Base-by-base conservation (phyloP, 2,888 invertebrate genomes). In the Drosophila prostipennis region DNA sequence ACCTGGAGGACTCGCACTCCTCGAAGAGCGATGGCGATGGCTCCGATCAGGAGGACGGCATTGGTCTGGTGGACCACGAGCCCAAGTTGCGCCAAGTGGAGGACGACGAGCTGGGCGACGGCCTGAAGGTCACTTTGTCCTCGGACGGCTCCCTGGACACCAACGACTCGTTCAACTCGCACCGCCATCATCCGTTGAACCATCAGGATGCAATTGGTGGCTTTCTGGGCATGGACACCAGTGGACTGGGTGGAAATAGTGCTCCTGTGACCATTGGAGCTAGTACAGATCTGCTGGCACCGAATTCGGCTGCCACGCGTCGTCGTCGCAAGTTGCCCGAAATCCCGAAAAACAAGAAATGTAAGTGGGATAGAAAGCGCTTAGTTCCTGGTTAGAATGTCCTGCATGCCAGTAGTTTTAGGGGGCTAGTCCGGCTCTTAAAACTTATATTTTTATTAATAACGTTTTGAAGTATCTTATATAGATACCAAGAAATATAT, bases 321-420 rank as follows among this genome's bases (percentile, higher is more conserved):
- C 94, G 96, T 87, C 93, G 98, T 84, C 94, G 97, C 92, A 96
- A 96, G 92, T 93, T 97, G 29, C 97, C 97, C 37, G 97, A 97
- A 92, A 97, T 97, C 84, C 97, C 97, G 6, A 97, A 97, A 91
- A 96, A 96, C 88, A 96, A 96, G 91, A 96, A 96, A 94, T 94
- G 96, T 96, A 92, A 95, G 95, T 81, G 14, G 13, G 7, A 34
- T 29, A 1, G 40, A 13, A 36, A 11, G 2, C 11, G 11, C 26
- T 8, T 42, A 55, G 55, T 23, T 26, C n/a, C 19, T 32, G 6
- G n/a, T 13, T 57, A 56, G 51, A 13, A 2, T 34, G 16, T 48
- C 48, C 48, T 48, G 48, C 48, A 34, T 48, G 48, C 11, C 19
- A 34, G 11, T 34, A 34, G 32, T 11, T 2, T 19, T 13, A 13